Percentiles rank a stretch among this genome's conserved stretches.
Evolutionary conservation across 2,888 invertebrate species (phyloP).

Genomic region (Standfussiana lucernea): DNA sequence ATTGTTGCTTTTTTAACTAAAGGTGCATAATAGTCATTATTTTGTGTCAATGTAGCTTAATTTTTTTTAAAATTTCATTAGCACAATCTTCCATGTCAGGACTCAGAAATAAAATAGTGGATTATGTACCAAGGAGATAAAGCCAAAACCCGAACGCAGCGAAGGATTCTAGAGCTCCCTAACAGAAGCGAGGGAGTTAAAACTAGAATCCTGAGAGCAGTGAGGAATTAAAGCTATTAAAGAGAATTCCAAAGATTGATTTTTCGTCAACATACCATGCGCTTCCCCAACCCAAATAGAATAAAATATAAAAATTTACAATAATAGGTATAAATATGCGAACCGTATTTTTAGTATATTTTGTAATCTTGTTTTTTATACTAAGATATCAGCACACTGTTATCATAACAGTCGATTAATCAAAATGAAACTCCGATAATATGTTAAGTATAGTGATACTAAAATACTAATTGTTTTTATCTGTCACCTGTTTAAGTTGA

Average conservation of each 20-base stretch:
- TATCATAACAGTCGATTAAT: background rate
- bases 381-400: background rate
- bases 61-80: too few species aligned
- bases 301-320: background rate
- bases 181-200: too few species aligned
- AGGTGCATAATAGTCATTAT: background rate
- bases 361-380: background rate
- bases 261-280: background rate
- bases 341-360: background rate
- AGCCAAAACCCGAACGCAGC: too few species aligned
- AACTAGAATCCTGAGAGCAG: too few species aligned
- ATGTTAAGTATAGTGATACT: background rate
- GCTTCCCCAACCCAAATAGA: background rate
- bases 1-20: background rate
- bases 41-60: too few species aligned
- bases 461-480: slow-evolving; percentile 12
- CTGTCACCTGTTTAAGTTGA: background rate
- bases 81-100: too few species aligned
- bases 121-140: too few species aligned
- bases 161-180: too few species aligned
- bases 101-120: too few species aligned
- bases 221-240: too few species aligned
- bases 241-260: too few species aligned
- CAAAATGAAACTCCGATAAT: slow-evolving; percentile 19
- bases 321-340: background rate